Conservation (phyloP, 2,888 invertebrate species). For the Yponomeuta plumbellus region DNA sequence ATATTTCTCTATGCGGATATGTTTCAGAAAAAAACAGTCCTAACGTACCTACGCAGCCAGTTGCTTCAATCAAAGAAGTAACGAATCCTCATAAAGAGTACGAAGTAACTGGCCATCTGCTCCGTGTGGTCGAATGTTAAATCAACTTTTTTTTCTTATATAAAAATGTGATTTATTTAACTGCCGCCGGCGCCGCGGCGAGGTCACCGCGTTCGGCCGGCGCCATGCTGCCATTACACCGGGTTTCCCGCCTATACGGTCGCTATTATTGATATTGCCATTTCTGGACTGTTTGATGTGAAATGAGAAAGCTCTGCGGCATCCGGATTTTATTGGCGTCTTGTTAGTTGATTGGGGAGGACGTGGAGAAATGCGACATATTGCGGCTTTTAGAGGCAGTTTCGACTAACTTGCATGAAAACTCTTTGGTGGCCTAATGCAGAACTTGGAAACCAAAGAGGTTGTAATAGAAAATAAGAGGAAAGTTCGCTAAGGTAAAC, state of each 20-base stretch:
- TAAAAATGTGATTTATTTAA: conserved; percentile 44
- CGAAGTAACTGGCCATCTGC: conserved; percentile 41
- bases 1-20: no score
- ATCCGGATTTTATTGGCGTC: not conserved
- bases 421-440: no score
- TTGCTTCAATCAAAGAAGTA: not conserved
- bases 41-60: no score
- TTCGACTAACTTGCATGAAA: no score
- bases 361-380: not conserved
- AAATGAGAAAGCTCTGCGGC: conserved; percentile 1
- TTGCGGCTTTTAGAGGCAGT: not conserved
- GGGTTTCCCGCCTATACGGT: conserved; percentile 12
- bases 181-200: conserved; percentile 45
- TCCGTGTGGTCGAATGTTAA: conserved; percentile 40
- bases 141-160: conserved; percentile 39
- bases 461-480: no score
- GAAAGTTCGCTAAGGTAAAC: no score
- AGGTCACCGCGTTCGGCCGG: conserved; percentile 40
- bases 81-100: conserved; percentile 14
- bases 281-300: conserved; percentile 7
- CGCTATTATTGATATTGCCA: conserved; percentile 13
- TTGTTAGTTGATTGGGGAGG: not conserved
- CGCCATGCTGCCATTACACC: conserved; percentile 33
- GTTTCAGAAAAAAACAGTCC: no score
- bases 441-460: no score